These are phyloP conservation scores for Sebastes schlegelii DNA, from an alignment of 2,113 vertebrate species.

Conservation along the genomic window DNA sequence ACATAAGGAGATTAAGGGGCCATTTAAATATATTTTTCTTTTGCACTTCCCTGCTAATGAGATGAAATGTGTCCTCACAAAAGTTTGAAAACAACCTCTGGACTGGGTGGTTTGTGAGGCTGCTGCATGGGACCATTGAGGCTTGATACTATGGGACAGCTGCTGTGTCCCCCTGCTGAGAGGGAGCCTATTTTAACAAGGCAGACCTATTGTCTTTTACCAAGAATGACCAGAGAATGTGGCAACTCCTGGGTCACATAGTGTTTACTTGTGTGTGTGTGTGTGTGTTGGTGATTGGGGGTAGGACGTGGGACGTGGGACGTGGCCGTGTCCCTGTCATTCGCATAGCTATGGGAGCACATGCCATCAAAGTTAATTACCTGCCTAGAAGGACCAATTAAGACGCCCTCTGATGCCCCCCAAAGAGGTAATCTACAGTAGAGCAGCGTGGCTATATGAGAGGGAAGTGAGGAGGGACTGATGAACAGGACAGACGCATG, in stretches of 20 bases:
- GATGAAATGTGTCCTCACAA: conserved; percentile 23
- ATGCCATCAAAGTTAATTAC: conserved; percentile 78
- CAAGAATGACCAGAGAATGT: conserved; percentile 71
- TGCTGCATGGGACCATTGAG: conserved; percentile 47
- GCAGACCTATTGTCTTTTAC: conserved; percentile 77
- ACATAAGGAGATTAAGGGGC: neutral
- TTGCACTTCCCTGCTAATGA: conserved; percentile 27
- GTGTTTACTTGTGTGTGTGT: conserved; percentile 31
- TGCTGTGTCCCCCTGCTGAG: conserved; percentile 69
- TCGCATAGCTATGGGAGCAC: conserved; percentile 68
- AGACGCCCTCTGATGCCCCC: conserved; percentile 52
- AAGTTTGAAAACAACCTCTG: conserved; percentile 33
- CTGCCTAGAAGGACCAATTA: conserved; percentile 72
- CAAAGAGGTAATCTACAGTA: conserved; percentile 21
- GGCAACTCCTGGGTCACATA: conserved; percentile 56
- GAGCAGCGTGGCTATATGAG: no score
- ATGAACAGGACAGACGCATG: neutral
- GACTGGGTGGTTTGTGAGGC: conserved; percentile 46
- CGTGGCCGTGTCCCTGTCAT: conserved; percentile 47
- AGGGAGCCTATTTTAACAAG: conserved; percentile 77
- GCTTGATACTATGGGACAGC: conserved; percentile 75
- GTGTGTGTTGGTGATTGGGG: conserved; percentile 43
- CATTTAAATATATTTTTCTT: neutral
- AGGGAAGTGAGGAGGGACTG: no score
- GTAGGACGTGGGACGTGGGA: conserved; percentile 30